phyloP scores from a whole-genome alignment of 2,113 vertebrate species.

The Hippolais icterina region DNA sequence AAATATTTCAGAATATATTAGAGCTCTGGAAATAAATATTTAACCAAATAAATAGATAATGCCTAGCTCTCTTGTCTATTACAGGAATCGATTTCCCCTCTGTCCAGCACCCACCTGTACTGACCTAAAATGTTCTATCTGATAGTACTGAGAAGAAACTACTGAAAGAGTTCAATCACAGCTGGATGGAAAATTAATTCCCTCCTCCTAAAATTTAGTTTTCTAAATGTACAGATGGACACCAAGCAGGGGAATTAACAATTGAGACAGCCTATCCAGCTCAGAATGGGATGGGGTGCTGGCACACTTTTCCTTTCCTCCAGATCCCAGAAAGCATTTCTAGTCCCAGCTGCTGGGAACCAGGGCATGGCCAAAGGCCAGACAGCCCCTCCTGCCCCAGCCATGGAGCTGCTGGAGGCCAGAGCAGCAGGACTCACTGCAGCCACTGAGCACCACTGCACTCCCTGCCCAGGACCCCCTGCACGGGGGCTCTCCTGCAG shows the following conservation, averaged over 20 bases:
- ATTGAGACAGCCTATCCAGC: neutral
- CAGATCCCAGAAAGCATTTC: neutral
- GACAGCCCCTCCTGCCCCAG: neutral
- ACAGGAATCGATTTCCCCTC: neutral
- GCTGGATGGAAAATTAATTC: neutral
- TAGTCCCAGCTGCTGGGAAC: neutral
- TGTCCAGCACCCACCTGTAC: neutral
- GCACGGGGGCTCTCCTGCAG: neutral
- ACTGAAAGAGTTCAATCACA: neutral
- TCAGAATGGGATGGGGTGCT: neutral
- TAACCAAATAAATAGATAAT: neutral
- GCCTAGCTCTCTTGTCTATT: neutral
- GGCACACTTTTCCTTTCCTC: neutral
- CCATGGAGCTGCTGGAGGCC: rapidly evolving
- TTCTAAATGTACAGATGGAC: neutral
- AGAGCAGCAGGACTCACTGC: rapidly evolving
- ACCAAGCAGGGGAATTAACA: neutral
- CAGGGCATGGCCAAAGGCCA: rapidly evolving
- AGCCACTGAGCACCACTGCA: neutral
- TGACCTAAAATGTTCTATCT: neutral
- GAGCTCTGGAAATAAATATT: neutral
- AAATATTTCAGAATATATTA: neutral
- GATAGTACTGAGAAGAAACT: neutral
- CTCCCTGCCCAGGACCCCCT: rapidly evolving
- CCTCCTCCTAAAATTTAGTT: neutral